Base-by-base conservation (phyloP, 1,140 invertebrate species). In the Oryzaephilus surinamensis region DNA sequence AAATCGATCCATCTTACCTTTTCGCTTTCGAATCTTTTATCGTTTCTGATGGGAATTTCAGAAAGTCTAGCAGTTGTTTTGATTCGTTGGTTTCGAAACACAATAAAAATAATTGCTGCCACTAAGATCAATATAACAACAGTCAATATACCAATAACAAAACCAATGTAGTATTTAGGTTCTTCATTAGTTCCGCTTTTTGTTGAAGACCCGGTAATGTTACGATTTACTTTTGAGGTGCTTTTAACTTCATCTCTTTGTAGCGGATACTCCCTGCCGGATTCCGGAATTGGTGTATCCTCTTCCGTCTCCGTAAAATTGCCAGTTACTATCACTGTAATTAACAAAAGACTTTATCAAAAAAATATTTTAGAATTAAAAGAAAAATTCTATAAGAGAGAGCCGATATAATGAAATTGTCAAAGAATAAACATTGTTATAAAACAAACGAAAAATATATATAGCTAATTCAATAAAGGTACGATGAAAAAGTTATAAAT, bases 111-210 rank as follows among this genome's bases (percentile, higher is more conserved):
- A 54, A 84, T 83, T 28, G 78, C 73, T 5, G 72, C 72, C 28
- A 77, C 60, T 8, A 81, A 66, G 40, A 81, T 63, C 12, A 85
- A 58, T 45, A 85, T 84, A 43, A 84, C 76, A 14, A 79, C 79
- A 10, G 76, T 76, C 44, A 86, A 65, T 24, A 78, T 72, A n/a
- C 81, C 81, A 51, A 86, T 82, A 39, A 85, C 73, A 45, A 84
- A 69, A 26, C 80, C 81, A 51, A 85, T 79, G 51, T 67, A 63
- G 52, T 71, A 67, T 43, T 66, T 73, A 34, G 69, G 64, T 52
- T 77, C 73, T 20, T 68, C 58, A 53, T 63, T 63, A 41, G 43
- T 39, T 35, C 35, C 46, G 30, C 30, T 38, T 33, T 41, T 45
- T 37, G 41, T 44, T 31, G 41, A 34, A 23, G 29, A 29, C 33